Evolutionary conservation across 2,888 invertebrate genomes (phyloP).

Genomic region (Athripsodes cinereus): DNA sequence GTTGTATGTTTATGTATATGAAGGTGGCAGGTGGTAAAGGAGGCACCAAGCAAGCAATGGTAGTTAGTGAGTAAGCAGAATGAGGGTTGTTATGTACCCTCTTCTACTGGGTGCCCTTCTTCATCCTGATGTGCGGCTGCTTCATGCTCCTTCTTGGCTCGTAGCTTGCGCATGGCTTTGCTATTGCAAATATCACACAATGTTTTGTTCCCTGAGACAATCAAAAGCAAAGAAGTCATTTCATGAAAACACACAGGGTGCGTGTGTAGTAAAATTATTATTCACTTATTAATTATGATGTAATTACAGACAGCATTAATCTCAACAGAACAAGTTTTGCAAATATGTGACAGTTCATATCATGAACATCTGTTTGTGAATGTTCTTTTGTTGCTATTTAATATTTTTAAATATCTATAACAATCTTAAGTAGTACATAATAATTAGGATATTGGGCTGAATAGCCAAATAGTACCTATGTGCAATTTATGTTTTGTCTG

Average conservation of each 20-base stretch:
- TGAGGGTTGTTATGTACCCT: constrained; percentile 32
- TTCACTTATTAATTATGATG: no score
- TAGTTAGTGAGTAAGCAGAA: background rate
- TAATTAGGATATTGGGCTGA: no score
- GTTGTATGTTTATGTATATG: background rate
- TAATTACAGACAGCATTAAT: no score
- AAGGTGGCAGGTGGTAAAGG: background rate
- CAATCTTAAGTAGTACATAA: no score
- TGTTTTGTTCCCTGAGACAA: constrained; percentile 77
- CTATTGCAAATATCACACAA: constrained; percentile 80
- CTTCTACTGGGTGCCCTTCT: constrained; percentile 40
- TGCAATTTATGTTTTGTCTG: no score
- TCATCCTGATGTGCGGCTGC: constrained; percentile 44
- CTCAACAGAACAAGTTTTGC: no score
- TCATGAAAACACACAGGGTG: background rate
- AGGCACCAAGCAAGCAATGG: background rate
- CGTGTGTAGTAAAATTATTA: no score
- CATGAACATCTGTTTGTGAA: no score
- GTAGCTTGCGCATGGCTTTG: constrained; percentile 64
- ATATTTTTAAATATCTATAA: no score
- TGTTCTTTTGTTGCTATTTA: no score
- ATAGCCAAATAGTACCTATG: no score
- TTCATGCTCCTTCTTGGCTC: constrained; percentile 56
- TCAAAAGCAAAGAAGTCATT: constrained; percentile 4
- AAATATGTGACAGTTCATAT: no score